Evolutionary conservation across 2,797 vertebrate genomes (phyloP).

Genomic region (Amniataba percoides): DNA sequence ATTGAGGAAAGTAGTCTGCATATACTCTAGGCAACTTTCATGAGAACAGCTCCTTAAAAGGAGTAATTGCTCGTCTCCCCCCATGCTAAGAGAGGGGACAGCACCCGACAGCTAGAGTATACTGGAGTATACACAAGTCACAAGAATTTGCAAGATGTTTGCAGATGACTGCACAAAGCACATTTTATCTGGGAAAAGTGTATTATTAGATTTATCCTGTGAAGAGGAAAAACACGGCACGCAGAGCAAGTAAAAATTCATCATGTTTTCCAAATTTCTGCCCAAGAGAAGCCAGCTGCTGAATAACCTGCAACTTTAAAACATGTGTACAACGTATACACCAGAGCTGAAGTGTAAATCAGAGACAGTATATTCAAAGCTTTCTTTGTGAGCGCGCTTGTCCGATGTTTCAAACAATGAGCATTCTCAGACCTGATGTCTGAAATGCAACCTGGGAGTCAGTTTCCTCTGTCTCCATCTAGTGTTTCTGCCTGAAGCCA

Average conservation of each 20-base stretch:
- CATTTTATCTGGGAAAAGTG: slow-evolving; percentile 68
- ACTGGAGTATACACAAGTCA: slow-evolving; percentile 69
- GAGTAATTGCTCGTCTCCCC: slow-evolving; percentile 71
- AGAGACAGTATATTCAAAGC: background rate
- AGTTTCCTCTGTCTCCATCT: slow-evolving; percentile 84
- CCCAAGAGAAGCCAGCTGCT: background rate
- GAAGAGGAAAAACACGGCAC: slow-evolving; percentile 44
- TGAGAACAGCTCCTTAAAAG: slow-evolving; percentile 75
- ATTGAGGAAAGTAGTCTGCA: slow-evolving; percentile 62
- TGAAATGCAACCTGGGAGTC: slow-evolving; percentile 44
- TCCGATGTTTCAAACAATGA: slow-evolving; percentile 22
- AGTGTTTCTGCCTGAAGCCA: slow-evolving; percentile 71
- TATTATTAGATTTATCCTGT: slow-evolving; percentile 65
- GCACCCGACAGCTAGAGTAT: slow-evolving; percentile 67
- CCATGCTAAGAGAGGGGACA: slow-evolving; percentile 61
- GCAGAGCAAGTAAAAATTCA: slow-evolving; percentile 32
- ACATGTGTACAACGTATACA: background rate
- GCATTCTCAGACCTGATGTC: slow-evolving; percentile 11
- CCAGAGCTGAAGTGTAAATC: background rate
- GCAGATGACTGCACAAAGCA: slow-evolving; percentile 65
- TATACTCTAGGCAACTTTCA: slow-evolving; percentile 68
- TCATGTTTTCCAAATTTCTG: slow-evolving; percentile 31
- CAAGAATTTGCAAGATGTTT: slow-evolving; percentile 65
- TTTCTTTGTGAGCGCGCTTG: slow-evolving; percentile 9
- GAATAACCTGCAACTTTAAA: slow-evolving; percentile 2